Percentiles rank a stretch among this genome's conserved stretches.
These are phyloP conservation scores for Sialia sialis DNA, from an alignment of 2,113 vertebrate species.

Conservation along the genomic window DNA sequence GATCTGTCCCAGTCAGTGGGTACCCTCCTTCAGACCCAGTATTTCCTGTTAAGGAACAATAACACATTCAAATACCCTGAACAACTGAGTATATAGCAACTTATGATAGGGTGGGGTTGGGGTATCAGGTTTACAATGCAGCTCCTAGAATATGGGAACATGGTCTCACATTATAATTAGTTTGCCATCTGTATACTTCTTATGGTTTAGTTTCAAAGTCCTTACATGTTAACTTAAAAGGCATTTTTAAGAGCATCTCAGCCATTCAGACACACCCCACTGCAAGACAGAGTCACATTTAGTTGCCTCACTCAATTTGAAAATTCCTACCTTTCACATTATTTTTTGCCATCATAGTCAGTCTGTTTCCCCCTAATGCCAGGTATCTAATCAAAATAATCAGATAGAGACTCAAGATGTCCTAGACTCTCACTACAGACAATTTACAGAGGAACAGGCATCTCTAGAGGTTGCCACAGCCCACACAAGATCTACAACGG, in stretches of 20 bases:
- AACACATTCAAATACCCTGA: background rate
- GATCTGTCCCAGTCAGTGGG: background rate
- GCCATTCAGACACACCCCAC: background rate
- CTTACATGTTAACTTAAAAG: fast-evolving
- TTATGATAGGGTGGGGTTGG: background rate
- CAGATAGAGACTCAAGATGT: background rate
- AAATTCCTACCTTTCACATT: background rate
- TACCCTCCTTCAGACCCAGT: background rate
- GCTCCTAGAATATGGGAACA: background rate
- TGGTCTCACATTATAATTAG: background rate
- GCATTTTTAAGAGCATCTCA: background rate
- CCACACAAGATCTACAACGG: background rate
- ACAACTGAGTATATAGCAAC: background rate
- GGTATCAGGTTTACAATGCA: background rate
- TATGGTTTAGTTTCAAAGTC: background rate
- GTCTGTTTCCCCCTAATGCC: background rate
- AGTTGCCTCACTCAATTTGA: background rate
- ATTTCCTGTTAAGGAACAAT: fast-evolving
- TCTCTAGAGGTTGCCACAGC: background rate
- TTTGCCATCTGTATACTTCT: background rate
- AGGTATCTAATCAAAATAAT: background rate
- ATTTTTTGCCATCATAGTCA: background rate
- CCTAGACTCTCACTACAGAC: background rate
- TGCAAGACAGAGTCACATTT: background rate
- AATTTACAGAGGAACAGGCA: fast-evolving